Evolutionary conservation across 2,888 invertebrate genomes (phyloP).

Genomic region (Parnassius glacialis): DNA sequence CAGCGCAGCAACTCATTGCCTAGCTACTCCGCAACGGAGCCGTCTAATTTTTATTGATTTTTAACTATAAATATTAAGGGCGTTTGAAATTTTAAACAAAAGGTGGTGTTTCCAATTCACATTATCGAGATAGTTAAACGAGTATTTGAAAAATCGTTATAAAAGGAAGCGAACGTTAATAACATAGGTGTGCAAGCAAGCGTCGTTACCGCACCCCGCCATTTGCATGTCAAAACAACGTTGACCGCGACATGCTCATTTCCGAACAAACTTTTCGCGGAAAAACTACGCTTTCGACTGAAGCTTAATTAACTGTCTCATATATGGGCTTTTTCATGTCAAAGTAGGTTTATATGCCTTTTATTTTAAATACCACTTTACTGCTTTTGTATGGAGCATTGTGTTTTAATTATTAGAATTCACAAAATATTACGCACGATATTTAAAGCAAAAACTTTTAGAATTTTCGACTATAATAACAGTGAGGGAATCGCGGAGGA

Average conservation of each 20-base stretch:
- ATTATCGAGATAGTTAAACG: constrained; percentile 10
- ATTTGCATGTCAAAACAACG: constrained; percentile 67
- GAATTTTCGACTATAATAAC: no score
- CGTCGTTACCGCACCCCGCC: constrained; percentile 37
- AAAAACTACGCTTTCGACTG: constrained; percentile 40
- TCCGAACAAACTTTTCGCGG: constrained; percentile 53
- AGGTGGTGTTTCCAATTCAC: constrained; percentile 6
- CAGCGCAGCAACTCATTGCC: no score
- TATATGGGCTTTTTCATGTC: constrained; percentile 26
- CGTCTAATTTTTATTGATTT: no score
- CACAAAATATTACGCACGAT: neutral
- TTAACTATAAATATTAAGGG: no score
- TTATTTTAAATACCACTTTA: constrained; percentile 11
- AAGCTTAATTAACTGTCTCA: constrained; percentile 37
- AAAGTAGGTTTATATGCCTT: constrained; percentile 19
- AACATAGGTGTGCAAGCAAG: constrained; percentile 11
- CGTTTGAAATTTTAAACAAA: neutral
- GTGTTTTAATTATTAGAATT: constrained; percentile 20
- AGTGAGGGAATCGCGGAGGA: no score
- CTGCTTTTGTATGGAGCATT: constrained; percentile 1
- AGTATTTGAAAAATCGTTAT: constrained; percentile 15
- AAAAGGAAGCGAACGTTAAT: constrained; percentile 11
- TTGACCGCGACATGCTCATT: constrained; percentile 63
- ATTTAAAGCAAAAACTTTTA: neutral
- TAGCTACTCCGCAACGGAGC: no score